Percentiles rank a stretch among this genome's conserved stretches.
These are phyloP conservation scores for Bellardia bayeri DNA, from an alignment of 2,888 invertebrate species.

Conservation along the genomic window DNA sequence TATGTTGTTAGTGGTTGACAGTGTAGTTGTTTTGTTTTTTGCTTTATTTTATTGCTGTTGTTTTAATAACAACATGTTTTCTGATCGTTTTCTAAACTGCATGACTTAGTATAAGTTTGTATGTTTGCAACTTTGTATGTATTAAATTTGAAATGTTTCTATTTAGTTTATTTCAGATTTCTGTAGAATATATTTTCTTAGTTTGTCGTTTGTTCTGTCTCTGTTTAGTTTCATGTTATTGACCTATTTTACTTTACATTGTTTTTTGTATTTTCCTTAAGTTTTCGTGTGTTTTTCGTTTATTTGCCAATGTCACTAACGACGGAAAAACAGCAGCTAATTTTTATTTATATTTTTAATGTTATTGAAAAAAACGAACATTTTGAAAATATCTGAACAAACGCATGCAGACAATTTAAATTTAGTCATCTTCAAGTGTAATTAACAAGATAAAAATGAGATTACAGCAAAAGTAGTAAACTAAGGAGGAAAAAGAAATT, in stretches of 20 bases:
- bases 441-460: conserved; percentile 54
- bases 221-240: conserved; percentile 57
- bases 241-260: conserved; percentile 46
- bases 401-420: conserved; percentile 45
- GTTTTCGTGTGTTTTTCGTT: background rate
- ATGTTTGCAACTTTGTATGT: background rate
- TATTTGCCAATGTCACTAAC: conserved; percentile 11
- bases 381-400: conserved; percentile 10
- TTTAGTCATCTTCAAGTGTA: conserved; percentile 41
- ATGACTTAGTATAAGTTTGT: background rate
- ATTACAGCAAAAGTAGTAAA: conserved; percentile 15
- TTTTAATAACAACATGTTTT: conserved; percentile 42
- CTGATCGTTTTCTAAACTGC: conserved; percentile 46
- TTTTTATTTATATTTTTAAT: background rate
- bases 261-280: background rate
- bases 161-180: conserved; percentile 18
- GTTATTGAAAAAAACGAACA: background rate
- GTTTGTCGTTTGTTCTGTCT: conserved; percentile 16
- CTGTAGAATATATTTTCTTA: background rate
- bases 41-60: background rate
- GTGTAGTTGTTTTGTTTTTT: background rate
- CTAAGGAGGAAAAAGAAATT: background rate
- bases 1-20: conserved; percentile 36
- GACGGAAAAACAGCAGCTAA: background rate
- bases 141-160: conserved; percentile 17